These are phyloP conservation scores for Nematopogon swammerdamellus DNA, from an alignment of 2,888 invertebrate genomes.

Conservation along the genomic window DNA sequence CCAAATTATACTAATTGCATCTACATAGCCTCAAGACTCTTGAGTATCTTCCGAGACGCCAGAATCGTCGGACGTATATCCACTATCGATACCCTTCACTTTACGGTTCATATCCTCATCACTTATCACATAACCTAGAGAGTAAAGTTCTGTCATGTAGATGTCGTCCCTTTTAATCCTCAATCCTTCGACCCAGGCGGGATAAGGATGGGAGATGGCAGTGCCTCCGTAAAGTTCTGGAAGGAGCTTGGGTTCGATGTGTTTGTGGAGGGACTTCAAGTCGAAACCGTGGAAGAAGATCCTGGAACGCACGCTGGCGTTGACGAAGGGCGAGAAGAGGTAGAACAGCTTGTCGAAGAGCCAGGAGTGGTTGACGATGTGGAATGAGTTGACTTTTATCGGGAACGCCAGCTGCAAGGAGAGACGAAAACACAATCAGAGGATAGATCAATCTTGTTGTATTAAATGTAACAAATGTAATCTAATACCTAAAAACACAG, in stretches of 20 bases:
- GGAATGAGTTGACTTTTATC: conserved; percentile 66
- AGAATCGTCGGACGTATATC: neutral
- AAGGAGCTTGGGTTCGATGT: conserved; percentile 31
- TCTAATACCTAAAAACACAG: too few relatives aligned
- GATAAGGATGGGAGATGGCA: conserved; percentile 21
- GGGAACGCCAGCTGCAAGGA: conserved; percentile 65
- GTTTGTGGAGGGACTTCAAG: conserved; percentile 32
- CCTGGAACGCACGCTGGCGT: conserved; percentile 58
- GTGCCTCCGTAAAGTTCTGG: conserved; percentile 39
- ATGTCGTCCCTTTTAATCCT: neutral
- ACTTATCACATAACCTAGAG: neutral
- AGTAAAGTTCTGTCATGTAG: neutral
- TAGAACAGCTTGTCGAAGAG: conserved; percentile 71
- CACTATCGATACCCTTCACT: neutral
- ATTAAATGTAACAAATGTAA: too few relatives aligned
- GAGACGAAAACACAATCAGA: conserved; percentile 3
- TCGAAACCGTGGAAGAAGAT: conserved; percentile 40
- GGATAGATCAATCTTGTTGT: too few relatives aligned
- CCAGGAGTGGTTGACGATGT: conserved; percentile 77
- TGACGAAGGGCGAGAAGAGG: conserved; percentile 73
- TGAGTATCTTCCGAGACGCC: neutral
- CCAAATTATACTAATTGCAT: too few relatives aligned
- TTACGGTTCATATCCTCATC: neutral
- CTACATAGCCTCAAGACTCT: too few relatives aligned
- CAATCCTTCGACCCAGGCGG: neutral